phyloP scores from a whole-genome alignment of 1,140 invertebrate genomes.

The Platorchestia sp. region DNA sequence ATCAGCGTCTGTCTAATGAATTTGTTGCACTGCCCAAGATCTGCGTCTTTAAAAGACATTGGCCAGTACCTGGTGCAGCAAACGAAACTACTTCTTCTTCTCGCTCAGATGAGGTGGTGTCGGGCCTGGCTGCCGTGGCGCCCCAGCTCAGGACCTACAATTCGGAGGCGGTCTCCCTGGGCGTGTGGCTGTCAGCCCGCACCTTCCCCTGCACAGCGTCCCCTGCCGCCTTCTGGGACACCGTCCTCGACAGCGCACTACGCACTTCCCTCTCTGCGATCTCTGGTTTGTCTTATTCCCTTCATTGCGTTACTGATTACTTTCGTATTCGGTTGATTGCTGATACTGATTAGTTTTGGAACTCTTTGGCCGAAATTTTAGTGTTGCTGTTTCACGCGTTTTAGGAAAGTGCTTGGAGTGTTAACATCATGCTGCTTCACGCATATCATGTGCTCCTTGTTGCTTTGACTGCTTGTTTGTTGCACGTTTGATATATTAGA shows the following conservation, averaged over 20 bases:
- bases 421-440: too few relatives aligned
- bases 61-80: too few relatives aligned
- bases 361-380: too few relatives aligned
- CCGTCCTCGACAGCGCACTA: neutral
- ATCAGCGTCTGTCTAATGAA: too few relatives aligned
- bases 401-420: too few relatives aligned
- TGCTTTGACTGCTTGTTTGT: too few relatives aligned
- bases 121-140: neutral
- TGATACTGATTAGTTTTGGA: neutral
- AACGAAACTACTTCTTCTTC: neutral
- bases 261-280: neutral
- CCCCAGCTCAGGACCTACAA: neutral
- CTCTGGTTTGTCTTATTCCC: neutral
- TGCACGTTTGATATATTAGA: too few relatives aligned
- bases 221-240: neutral
- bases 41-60: too few relatives aligned
- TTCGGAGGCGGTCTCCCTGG: neutral
- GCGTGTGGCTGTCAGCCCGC: slow-evolving; percentile 12
- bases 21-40: too few relatives aligned
- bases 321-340: neutral
- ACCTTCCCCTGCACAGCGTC: neutral
- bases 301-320: too few relatives aligned
- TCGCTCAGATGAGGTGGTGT: neutral
- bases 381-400: too few relatives aligned
- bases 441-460: too few relatives aligned